A percentile compares a stretch with the other conserved stretches of the same genome.
phyloP scores from a whole-genome alignment of 2,888 invertebrate species.

The Nomada ferruginata region DNA sequence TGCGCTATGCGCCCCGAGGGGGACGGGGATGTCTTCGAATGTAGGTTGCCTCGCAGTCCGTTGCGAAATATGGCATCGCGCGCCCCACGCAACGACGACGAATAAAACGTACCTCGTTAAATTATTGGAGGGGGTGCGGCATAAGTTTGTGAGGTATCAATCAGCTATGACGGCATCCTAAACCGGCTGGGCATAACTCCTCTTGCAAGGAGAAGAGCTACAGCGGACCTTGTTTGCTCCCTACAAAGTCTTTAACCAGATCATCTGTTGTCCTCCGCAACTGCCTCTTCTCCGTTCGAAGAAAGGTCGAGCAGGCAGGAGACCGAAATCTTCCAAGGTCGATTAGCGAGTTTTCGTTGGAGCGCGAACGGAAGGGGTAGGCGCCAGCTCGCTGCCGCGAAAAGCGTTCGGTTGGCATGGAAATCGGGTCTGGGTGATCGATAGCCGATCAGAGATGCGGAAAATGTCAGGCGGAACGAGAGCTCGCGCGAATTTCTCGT shows the following conservation, averaged over 20 bases:
- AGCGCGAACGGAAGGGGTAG: background rate
- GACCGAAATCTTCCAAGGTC: background rate
- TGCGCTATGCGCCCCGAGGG: too few species aligned
- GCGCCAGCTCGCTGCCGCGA: conserved; percentile 28
- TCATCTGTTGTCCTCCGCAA: background rate
- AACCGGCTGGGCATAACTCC: too few species aligned
- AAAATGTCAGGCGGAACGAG: conserved; percentile 3
- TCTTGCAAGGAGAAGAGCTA: too few species aligned
- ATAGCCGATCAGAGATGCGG: conserved; percentile 26
- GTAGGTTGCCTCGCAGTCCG: conserved; percentile 18
- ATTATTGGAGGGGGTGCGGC: too few species aligned
- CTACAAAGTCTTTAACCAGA: too few species aligned
- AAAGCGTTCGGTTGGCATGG: conserved; percentile 33
- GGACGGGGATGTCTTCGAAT: conserved; percentile 5
- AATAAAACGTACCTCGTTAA: background rate
- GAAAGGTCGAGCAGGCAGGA: background rate
- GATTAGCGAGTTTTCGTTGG: background rate
- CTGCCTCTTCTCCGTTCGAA: background rate
- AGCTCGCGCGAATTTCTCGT: background rate
- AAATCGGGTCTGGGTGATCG: conserved; percentile 17
- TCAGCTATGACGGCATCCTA: too few species aligned
- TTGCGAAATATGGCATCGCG: conserved; percentile 31
- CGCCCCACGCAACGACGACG: conserved; percentile 38
- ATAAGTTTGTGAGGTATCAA: too few species aligned
- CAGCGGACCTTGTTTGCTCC: too few species aligned